A percentile compares a stretch with the other conserved stretches of the same genome.
Conservation (phyloP, 2,113 vertebrate species). For the Sinocyclocheilus anshuiensis region DNA sequence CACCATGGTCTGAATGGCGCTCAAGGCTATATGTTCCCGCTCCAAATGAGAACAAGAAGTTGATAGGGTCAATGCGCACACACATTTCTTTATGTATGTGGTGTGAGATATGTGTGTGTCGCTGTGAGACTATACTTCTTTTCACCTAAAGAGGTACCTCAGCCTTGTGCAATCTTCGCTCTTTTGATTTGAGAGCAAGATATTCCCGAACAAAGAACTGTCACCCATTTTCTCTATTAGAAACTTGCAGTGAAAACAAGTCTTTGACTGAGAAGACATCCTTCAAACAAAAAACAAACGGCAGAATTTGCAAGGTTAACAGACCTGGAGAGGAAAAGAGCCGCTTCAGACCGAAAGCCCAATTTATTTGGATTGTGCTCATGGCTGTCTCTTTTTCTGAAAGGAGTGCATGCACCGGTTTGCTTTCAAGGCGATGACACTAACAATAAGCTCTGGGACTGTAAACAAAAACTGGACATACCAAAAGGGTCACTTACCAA, state of each 20-base stretch:
- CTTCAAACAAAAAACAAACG: not conserved
- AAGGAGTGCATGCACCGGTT: conserved; percentile 11
- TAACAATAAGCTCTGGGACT: not conserved
- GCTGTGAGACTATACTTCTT: conserved; percentile 3
- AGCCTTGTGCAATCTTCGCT: conserved; percentile 10
- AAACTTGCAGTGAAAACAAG: not conserved
- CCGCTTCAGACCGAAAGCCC: not conserved
- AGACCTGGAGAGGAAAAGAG: not conserved
- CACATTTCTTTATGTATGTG: not conserved
- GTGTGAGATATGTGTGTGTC: not conserved
- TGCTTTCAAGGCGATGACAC: not conserved
- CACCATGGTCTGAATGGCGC: conserved; percentile 20
- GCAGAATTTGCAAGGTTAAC: conserved; percentile 22
- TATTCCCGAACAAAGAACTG: not conserved
- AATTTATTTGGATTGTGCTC: not conserved
- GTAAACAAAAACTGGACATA: not conserved
- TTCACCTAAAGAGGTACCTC: not conserved
- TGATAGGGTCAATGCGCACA: not conserved
- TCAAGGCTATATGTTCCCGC: conserved; percentile 4
- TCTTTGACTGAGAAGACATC: conserved; percentile 4
- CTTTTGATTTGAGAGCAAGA: conserved; percentile 16
- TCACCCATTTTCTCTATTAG: conserved; percentile 11
- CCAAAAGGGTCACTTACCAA: not conserved
- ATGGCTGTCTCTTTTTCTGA: not conserved
- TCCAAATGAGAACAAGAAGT: conserved; percentile 13